phyloP scores from a whole-genome alignment of 2,113 vertebrate genomes.

The Nannobrachium achirus region DNA sequence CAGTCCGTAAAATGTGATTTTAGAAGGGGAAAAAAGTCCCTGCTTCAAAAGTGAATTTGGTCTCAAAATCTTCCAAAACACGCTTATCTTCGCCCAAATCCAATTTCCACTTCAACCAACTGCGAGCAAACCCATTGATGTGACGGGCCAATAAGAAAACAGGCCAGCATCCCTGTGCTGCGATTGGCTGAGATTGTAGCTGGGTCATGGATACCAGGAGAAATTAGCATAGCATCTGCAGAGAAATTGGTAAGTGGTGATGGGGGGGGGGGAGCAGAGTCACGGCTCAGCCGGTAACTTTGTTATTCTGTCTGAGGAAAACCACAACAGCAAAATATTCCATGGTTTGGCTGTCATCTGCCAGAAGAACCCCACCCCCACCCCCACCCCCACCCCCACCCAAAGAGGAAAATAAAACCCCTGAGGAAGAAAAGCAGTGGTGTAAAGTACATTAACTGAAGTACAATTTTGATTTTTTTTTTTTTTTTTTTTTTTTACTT shows the following conservation, averaged over 20 bases:
- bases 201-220: slow-evolving; percentile 51
- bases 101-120: slow-evolving; percentile 62
- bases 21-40: slow-evolving; percentile 29
- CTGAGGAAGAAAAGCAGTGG: slow-evolving; percentile 28
- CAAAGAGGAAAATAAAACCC: slow-evolving; percentile 16
- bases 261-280: slow-evolving; percentile 46
- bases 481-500: too few species aligned
- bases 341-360: slow-evolving; percentile 41
- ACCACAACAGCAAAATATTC: slow-evolving; percentile 37
- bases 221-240: slow-evolving; percentile 57
- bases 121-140: slow-evolving; percentile 59
- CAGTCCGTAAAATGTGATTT: slow-evolving; percentile 44
- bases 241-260: background rate
- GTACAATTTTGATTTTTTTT: too few species aligned
- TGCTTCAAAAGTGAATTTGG: slow-evolving; percentile 67
- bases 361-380: slow-evolving; percentile 33
- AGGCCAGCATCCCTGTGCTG: slow-evolving; percentile 62
- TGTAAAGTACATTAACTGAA: too few species aligned
- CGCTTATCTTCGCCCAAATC: slow-evolving; percentile 65
- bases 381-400: background rate
- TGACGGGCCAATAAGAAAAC: slow-evolving; percentile 70
- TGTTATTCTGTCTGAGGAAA: slow-evolving; percentile 47
- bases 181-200: slow-evolving; percentile 66
- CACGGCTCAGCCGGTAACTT: slow-evolving; percentile 50
- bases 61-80: slow-evolving; percentile 68